Percentiles rank a stretch among this genome's conserved stretches.
Conservation (phyloP, 2,888 invertebrate species). For the Rhaphigaster nebulosa region DNA sequence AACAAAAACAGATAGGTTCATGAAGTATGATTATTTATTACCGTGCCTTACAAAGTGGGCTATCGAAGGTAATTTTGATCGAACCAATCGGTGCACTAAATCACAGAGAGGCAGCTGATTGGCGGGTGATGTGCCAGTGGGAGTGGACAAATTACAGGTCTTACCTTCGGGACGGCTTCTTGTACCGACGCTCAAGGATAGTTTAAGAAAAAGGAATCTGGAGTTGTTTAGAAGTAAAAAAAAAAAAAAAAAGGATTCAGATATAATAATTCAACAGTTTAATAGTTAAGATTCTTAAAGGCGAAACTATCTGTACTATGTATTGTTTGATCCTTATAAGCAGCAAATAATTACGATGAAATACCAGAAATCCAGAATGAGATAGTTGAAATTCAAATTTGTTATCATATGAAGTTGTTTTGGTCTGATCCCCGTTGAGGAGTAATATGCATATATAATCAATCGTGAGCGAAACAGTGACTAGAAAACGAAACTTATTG, state of each 20-base stretch:
- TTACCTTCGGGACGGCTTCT: neutral
- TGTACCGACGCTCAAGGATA: constrained; percentile 5
- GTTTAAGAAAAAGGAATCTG: neutral
- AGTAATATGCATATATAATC: too few species aligned
- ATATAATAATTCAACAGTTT: neutral
- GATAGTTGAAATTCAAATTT: too few species aligned
- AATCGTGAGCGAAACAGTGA: too few species aligned
- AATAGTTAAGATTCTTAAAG: neutral
- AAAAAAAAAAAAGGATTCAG: neutral
- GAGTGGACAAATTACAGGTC: constrained; percentile 38
- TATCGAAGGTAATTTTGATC: constrained; percentile 9
- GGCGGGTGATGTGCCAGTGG: constrained; percentile 48
- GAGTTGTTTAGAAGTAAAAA: neutral
- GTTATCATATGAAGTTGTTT: too few species aligned
- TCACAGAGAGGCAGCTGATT: constrained; percentile 36
- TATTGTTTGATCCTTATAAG: too few species aligned
- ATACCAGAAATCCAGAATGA: too few species aligned
- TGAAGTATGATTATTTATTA: constrained; percentile 41
- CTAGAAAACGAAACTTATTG: too few species aligned
- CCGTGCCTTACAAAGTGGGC: constrained; percentile 20
- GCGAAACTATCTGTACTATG: too few species aligned
- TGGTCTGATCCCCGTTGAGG: too few species aligned
- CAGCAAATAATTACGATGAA: too few species aligned
- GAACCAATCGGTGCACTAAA: constrained; percentile 19
- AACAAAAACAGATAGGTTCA: constrained; percentile 22